Base-by-base conservation (phyloP, 2,888 invertebrate species). In the Druceiella hillmani region DNA sequence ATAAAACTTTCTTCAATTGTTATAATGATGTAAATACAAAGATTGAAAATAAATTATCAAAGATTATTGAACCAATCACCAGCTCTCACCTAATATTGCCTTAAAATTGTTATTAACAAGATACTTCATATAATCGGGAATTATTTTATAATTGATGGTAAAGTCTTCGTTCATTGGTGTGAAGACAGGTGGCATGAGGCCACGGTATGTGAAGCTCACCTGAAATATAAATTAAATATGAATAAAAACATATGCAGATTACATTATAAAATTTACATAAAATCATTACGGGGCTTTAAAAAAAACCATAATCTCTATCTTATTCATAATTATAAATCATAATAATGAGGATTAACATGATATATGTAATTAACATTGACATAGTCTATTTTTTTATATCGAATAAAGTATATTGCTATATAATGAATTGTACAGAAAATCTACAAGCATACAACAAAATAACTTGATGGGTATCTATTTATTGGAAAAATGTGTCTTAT, bases 131-230 rank as follows among this genome's bases (percentile, higher is more conserved):
- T 87, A 89, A 2, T 62, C 52, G 2, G 77, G 75, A 34, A 84
- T 76, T 2, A 64, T 57, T 1, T 61, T 56, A 37, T 73, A 67
- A 50, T 78, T 75, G 22, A 81, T 48, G 1, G 65, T 61, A 13
- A 58, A 64, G 52, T 83, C 76, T 28, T 74, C 62, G 27, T 76
- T 71, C 36, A 83, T 77, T 1, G 83, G 78, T 0, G 83, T 82
- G 49, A 86, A 81, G 1, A 82, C 83, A 1, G 86, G 85, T 1
- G 79, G 81, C 61, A 83, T 73, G 9, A 83, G 55, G 5, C 85
- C 87, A 50, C 70, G 66, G 41, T 75, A 80, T 31, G 60, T 70
- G 52, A 78, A 76, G 3, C 56, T 55, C 32, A 66, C 68, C 74
- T 74, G 50, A 38, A 50, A 57, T 30, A 40, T 14, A 30, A 38